Evolutionary conservation across 2,797 vertebrate genomes (phyloP).

Genomic region (Triplophysa yarkandensis): DNA sequence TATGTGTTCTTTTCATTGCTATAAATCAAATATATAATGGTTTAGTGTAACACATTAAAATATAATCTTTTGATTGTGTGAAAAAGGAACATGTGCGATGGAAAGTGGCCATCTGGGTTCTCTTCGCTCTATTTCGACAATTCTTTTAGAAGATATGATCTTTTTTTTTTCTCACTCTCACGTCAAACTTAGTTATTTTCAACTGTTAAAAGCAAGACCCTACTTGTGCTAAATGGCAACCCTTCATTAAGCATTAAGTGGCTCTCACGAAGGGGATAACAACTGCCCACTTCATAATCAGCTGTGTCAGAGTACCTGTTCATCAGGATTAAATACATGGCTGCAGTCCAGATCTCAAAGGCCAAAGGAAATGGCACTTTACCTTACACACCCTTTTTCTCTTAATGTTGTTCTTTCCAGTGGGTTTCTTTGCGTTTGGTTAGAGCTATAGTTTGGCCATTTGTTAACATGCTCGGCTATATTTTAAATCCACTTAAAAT

Average conservation of each 20-base stretch:
- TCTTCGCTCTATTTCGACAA: constrained; percentile 21
- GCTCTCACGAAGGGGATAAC: constrained; percentile 51
- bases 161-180: constrained; percentile 39
- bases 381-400: constrained; percentile 36
- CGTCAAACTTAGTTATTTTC: constrained; percentile 51
- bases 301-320: constrained; percentile 53
- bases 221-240: constrained; percentile 54
- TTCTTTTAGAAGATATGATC: constrained; percentile 26
- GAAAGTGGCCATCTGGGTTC: constrained; percentile 31
- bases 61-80: constrained; percentile 7
- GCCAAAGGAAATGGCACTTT: constrained; percentile 32
- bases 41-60: constrained; percentile 32
- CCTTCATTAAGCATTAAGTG: constrained; percentile 55
- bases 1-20: constrained; percentile 13
- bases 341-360: constrained; percentile 40
- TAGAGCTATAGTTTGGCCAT: too few relatives aligned
- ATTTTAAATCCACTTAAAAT: too few relatives aligned
- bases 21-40: constrained; percentile 3
- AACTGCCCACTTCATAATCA: constrained; percentile 60
- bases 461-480: too few relatives aligned
- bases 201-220: constrained; percentile 48
- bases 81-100: constrained; percentile 10
- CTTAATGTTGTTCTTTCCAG: constrained; percentile 19
- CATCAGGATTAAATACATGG: constrained; percentile 52
- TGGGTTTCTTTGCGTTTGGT: constrained; percentile 25